Conservation (phyloP, 2,113 vertebrate genomes). For the Cryptoleucopteryx plumbea region DNA sequence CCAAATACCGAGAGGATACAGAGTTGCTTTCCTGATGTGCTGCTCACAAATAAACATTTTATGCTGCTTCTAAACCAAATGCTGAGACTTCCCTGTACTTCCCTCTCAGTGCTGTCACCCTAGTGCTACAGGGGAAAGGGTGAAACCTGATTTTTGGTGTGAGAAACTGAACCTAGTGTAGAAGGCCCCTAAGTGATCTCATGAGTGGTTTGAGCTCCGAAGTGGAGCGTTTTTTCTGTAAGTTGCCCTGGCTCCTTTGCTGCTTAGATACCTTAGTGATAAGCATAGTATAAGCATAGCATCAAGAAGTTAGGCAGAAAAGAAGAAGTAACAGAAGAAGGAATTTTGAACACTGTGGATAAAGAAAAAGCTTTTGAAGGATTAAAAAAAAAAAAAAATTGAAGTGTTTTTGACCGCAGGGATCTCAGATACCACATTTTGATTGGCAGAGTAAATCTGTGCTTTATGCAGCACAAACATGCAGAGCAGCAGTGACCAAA, state of each 20-base stretch:
- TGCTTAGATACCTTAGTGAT: background rate
- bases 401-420: background rate
- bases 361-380: background rate
- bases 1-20: background rate
- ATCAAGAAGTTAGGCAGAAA: background rate
- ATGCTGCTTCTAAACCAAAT: background rate
- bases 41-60: background rate
- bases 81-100: background rate
- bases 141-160: background rate
- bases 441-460: background rate
- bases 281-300: background rate
- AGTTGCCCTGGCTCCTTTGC: background rate
- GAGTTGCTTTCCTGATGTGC: background rate
- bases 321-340: background rate
- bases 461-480: background rate
- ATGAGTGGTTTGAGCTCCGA: background rate
- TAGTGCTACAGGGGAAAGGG: background rate
- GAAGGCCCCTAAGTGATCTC: background rate
- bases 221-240: background rate
- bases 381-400: background rate
- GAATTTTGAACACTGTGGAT: background rate
- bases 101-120: background rate
- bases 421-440: background rate
- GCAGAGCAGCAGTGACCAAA: background rate
- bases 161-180: background rate